A percentile compares a stretch with the other conserved stretches of the same genome.
Conservation (phyloP, 2,888 invertebrate genomes). For the Brachyopa scutellaris region DNA sequence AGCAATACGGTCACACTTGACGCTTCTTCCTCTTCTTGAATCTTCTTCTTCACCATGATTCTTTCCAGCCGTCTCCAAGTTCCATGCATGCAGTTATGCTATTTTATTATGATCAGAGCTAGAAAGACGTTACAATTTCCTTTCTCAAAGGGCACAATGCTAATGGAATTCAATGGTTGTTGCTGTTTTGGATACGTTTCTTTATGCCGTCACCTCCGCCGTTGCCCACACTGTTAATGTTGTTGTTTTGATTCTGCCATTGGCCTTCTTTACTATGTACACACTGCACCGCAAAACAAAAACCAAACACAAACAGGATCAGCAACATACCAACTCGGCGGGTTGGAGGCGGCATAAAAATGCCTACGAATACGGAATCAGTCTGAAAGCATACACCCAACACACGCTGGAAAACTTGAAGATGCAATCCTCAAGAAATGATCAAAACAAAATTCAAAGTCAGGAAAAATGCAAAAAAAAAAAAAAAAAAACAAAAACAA, state of each 20-base stretch:
- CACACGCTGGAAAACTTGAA: constrained; percentile 25
- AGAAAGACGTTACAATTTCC: constrained; percentile 67
- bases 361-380: constrained; percentile 35
- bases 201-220: constrained; percentile 40
- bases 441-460: constrained; percentile 63
- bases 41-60: constrained; percentile 30
- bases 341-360: constrained; percentile 39
- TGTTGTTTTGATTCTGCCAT: constrained; percentile 64
- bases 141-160: constrained; percentile 50
- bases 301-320: constrained; percentile 35
- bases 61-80: constrained; percentile 35
- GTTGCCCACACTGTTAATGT: constrained; percentile 21
- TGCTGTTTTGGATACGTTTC: constrained; percentile 47
- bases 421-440: constrained; percentile 58
- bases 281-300: constrained; percentile 49
- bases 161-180: constrained; percentile 67
- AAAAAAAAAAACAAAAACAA: constrained; percentile 5
- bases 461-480: constrained; percentile 18
- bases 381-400: constrained; percentile 52
- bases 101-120: constrained; percentile 64
- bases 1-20: constrained; percentile 38
- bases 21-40: constrained; percentile 28
- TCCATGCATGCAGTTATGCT: constrained; percentile 58
- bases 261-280: constrained; percentile 51
- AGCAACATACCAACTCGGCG: constrained; percentile 33